Evolutionary conservation across 2,888 invertebrate genomes (phyloP).

Genomic region (Nesidiocoris tenuis): DNA sequence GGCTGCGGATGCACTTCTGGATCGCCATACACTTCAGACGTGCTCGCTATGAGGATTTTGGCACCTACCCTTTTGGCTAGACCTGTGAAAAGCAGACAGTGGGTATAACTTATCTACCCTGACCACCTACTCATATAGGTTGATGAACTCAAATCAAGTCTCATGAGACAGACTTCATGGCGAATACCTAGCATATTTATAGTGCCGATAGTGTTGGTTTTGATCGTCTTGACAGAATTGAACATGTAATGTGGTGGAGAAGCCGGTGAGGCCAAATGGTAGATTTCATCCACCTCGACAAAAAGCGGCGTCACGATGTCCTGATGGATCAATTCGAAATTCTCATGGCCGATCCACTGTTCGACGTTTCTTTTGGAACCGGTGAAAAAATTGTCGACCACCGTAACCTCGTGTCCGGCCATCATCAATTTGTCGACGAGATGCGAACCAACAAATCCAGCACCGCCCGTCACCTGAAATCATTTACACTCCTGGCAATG

Average conservation of each 20-base stretch:
- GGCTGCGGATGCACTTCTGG: constrained; percentile 97
- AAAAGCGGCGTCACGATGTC: constrained; percentile 97
- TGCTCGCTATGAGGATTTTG: constrained; percentile 91
- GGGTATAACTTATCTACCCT: not conserved
- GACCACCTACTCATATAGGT: not conserved
- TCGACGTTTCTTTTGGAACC: constrained; percentile 95
- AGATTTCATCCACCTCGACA: constrained; percentile 97
- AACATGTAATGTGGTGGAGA: constrained; percentile 99
- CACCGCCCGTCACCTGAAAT: constrained; percentile 90
- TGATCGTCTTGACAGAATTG: constrained; percentile 98
- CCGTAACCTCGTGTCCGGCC: constrained; percentile 93
- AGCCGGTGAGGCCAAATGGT: constrained; percentile 97
- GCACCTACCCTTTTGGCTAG: constrained; percentile 91
- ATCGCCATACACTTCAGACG: constrained; percentile 98
- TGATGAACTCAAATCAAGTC: too few relatives aligned
- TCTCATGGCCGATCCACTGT: constrained; percentile 98
- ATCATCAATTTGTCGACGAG: constrained; percentile 93
- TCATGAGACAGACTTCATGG: too few relatives aligned
- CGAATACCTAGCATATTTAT: constrained; percentile 92
- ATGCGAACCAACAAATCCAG: constrained; percentile 99
- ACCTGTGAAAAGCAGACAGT: constrained; percentile 61
- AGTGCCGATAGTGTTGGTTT: constrained; percentile 96
- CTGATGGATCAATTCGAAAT: constrained; percentile 98
- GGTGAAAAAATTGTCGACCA: constrained; percentile 97
- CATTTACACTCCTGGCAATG: too few relatives aligned